Evolutionary conservation across 2,888 invertebrate genomes (phyloP), one percentile per base, ranked within the genome.

Genomic region (Maniola hyperantus): DNA sequence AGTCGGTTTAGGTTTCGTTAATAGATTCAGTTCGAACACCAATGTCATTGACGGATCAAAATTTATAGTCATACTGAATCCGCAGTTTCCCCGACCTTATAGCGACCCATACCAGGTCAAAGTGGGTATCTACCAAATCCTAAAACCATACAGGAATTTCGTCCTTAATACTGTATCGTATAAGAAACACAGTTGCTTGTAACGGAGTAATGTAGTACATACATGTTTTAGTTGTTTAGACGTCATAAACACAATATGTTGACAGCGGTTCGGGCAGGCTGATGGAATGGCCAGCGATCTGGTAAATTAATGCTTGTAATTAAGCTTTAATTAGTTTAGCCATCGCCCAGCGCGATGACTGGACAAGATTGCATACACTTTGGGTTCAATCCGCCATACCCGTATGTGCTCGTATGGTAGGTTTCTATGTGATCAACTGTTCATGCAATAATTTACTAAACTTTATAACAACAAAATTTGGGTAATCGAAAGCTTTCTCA

Each of bases 181-280:
- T 70, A 70, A 63, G 50, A 18, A 18, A 39, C 36, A 59, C 42
- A 60, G 48, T 70, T 20, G 50, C 55, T 33, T 39, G 50, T 46
- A 39, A 53, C 54, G 61, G 36, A 51, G 53, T 44, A 18, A 36
- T 55, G 8, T 18, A 7, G 33, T 60, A 50, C 26, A 26, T 50
- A 50, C 48, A 60, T 60, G 60, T 60, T 60, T 64, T 51, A 58
- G 65, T 66, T 65, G 62, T 59, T 60, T 50, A 46, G 53, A 65
- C 63, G 64, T 68, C 68, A 68, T 70, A 68, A 68, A 70, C 70
- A 70, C 65, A n/a, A n/a, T n/a, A 70, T 70, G 70, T 70, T 68
- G 70, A 68, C 70, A 70, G 64, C 59, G 66, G 65, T 63, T 67
- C 51, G 55, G 68, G 59, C 50, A 55, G 60, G 54, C 54, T 64